Conservation (phyloP, 2,888 invertebrate genomes). For the Thalpophila matura region DNA sequence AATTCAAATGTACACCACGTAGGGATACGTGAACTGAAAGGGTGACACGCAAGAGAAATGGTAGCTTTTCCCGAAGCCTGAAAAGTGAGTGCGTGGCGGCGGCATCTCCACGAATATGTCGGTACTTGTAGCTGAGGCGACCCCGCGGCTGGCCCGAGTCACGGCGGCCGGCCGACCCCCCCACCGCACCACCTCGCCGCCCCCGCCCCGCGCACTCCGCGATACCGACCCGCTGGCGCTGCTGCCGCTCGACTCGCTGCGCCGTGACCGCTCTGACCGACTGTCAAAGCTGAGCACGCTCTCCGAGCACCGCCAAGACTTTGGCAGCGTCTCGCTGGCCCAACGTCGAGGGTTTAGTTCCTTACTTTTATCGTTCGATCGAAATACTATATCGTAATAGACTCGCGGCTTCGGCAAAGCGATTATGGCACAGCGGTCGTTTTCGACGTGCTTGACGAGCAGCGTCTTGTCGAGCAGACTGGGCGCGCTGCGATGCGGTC, state of each 20-base stretch:
- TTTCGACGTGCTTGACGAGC: constrained; percentile 83
- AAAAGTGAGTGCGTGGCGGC: constrained; percentile 87
- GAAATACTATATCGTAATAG: constrained; percentile 84
- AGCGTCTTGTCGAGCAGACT: constrained; percentile 85
- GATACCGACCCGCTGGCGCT: constrained; percentile 66
- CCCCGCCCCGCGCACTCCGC: constrained; percentile 68
- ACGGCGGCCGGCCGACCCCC: constrained; percentile 88
- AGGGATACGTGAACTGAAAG: constrained; percentile 87
- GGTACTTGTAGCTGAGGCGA: constrained; percentile 81
- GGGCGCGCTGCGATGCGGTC: constrained; percentile 81
- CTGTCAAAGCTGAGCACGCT: constrained; percentile 81
- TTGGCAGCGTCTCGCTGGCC: constrained; percentile 84
- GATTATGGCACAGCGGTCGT: constrained; percentile 86
- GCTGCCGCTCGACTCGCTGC: constrained; percentile 76
- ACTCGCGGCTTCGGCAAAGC: constrained; percentile 85
- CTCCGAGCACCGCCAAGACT: constrained; percentile 87
- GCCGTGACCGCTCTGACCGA: constrained; percentile 74
- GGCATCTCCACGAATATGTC: constrained; percentile 87
- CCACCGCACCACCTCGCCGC: constrained; percentile 85
- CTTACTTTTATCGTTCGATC: constrained; percentile 70
- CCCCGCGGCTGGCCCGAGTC: constrained; percentile 89
- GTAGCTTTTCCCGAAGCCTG: constrained; percentile 89
- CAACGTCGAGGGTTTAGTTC: constrained; percentile 81
- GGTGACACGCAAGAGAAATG: constrained; percentile 90
- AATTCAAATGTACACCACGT: constrained; percentile 86